Evolutionary conservation across 1,140 invertebrate genomes (phyloP).

Genomic region (Orchesella cincta): DNA sequence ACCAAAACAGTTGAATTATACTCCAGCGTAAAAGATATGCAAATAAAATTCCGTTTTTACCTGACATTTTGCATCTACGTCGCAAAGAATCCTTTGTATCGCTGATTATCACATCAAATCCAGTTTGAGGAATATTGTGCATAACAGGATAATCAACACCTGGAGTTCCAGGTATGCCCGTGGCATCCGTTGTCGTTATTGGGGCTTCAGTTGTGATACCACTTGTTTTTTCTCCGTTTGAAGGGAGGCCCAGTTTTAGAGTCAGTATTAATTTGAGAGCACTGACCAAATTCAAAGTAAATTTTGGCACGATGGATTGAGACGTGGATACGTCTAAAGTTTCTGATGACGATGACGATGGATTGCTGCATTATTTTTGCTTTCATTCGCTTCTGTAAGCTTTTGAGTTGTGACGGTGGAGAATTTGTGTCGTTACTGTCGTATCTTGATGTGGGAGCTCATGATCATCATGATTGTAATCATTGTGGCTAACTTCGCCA

Average conservation of each 20-base stretch:
- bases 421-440: neutral
- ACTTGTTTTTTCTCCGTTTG: no score
- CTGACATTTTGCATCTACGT: conserved; percentile 82
- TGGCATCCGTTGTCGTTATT: conserved; percentile 38
- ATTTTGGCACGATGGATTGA: conserved; percentile 18
- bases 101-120: conserved; percentile 88
- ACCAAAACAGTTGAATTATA: no score
- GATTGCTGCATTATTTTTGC: no score
- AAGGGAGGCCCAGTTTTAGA: neutral
- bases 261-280: no score
- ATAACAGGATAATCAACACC: conserved; percentile 84
- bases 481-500: no score
- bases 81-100: conserved; percentile 89
- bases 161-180: conserved; percentile 68
- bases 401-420: neutral
- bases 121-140: conserved; percentile 82
- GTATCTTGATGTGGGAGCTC: neutral
- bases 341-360: neutral
- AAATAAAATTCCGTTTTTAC: no score
- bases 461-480: neutral
- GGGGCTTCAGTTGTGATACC: no score
- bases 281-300: neutral
- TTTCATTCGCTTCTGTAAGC: no score
- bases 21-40: no score
- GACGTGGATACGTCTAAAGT: conserved; percentile 8